Evolutionary conservation across 92 coral and sea anemone species (phyloP), one percentile per base, ranked within the genome.

Genomic region (Heliopora coerulea): DNA sequence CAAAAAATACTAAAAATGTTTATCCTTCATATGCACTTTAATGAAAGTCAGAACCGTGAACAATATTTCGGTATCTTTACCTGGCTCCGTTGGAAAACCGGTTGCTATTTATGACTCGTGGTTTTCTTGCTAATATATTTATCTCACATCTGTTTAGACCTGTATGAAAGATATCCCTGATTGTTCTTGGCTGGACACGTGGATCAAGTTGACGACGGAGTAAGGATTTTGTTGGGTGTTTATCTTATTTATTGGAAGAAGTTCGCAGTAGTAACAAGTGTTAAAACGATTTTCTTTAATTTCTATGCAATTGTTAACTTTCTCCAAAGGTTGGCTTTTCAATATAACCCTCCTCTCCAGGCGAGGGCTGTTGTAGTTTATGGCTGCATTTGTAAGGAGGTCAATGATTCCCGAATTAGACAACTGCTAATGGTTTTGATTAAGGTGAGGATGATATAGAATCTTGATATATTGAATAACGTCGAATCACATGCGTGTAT

Each of bases 201-300:
- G 97, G 97, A 92, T 81, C 56, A 96, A 92, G 31, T 72, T 92
- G 52, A 84, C 97, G 2, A 82, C 87, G 81, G 89, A 92, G 97
- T 92, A 83, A 76, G 97, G 64, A 50, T 31, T 21, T 56, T 56
- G 13, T 56, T 56, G 61, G 1, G 3, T 28, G 61, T 15, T n/a
- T 46, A 2, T 46, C 52, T 46, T 37, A 4, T 5, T 37, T 12
- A 37, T n/a, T n/a, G n/a, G n/a, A n/a, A n/a, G n/a, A n/a, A n/a
- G n/a, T n/a, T n/a, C n/a, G n/a, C n/a, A n/a, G n/a, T n/a, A n/a
- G n/a, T n/a, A n/a, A n/a, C n/a, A n/a, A n/a, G 42, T 37, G 42
- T 37, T 37, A 4, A 37, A 37, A n/a, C n/a, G n/a, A n/a, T n/a
- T n/a, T n/a, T n/a, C n/a, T n/a, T n/a, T n/a, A n/a, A n/a, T n/a